Conservation (phyloP, 1,140 invertebrate genomes). For the Drosophila micromelanica region DNA sequence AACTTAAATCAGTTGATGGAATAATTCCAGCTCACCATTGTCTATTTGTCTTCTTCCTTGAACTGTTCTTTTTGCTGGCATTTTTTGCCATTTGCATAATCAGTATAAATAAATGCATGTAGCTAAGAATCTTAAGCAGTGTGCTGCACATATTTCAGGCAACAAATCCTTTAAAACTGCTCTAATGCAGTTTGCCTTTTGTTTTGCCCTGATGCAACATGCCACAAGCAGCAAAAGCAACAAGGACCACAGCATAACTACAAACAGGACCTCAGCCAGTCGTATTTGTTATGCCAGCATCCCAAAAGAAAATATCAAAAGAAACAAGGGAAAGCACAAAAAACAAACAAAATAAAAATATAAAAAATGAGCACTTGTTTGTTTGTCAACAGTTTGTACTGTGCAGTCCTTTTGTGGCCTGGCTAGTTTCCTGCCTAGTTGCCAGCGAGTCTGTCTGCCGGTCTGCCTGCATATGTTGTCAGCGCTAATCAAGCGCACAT, state of each 20-base stretch:
- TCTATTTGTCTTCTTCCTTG: conserved; percentile 3
- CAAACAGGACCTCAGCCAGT: conserved; percentile 26
- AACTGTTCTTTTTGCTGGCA: conserved; percentile 35
- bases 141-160: conserved; percentile 40
- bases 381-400: conserved; percentile 71
- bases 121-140: conserved; percentile 34
- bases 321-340: conserved; percentile 21
- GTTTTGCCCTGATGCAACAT: conserved; percentile 43
- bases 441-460: neutral
- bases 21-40: neutral
- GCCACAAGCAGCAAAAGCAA: conserved; percentile 31
- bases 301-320: conserved; percentile 49
- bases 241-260: conserved; percentile 13
- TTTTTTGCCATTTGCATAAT: conserved; percentile 44
- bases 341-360: conserved; percentile 43
- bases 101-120: conserved; percentile 21
- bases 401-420: conserved; percentile 69
- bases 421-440: conserved; percentile 38
- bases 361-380: conserved; percentile 78
- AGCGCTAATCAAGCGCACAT: conserved; percentile 81
- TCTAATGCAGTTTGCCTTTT: conserved; percentile 39
- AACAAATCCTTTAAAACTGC: conserved; percentile 51
- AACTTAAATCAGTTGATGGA: neutral
- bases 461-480: conserved; percentile 75
- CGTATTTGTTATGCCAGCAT: conserved; percentile 47